Base-by-base conservation (phyloP, 2,113 vertebrate genomes). In the Seriola dumerili region DNA sequence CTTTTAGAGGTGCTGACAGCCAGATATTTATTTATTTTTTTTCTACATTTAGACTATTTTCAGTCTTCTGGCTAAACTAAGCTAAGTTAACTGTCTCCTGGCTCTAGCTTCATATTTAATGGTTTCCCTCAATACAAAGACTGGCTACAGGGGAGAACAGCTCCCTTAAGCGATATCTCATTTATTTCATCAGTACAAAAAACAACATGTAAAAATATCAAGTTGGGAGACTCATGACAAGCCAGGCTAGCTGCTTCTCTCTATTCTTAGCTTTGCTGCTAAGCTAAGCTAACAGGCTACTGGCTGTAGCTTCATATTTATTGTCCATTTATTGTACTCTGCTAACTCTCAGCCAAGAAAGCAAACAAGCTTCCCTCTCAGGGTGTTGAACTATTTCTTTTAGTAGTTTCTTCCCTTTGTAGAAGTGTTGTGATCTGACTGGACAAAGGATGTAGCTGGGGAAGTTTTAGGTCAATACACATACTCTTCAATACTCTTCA, bases 401-500 rank as follows among this genome's bases (percentile, higher is more conserved):
- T 23, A 11, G 0, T 44, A 21, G 36, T 63, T 11, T 54, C 19
- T 61, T 50, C 1, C 6, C 5, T 72, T 72, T 9, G 65, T 17
- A 10, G 44, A 64, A 42, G 9, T 46, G 3, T 32, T 52, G 17
- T 42, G 16, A 38, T 71, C 46, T 46, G 21, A 77, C 1, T 62
- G 36, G 23, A 66, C 2, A 68, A 34, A 74, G 29, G 13, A 64
- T 11, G 61, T 42, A 76, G 46, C 57, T 32, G 25, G 23, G 42
- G n/a, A 62, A 23, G 14, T 16, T 25, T 73, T 52, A 14, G 44
- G 50, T 50, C 11, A 34, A 55, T 29, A 76, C 32, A 46, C 48
- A 32, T 17, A 11, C 40, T 42, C 40, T 36, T 36, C 34, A 48
- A 72, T 6, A 48, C 16, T 34, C 52, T 8, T 92, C 78, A 95